Evolutionary conservation across 2,113 vertebrate genomes (phyloP).

Genomic region (Litocranius walleri): DNA sequence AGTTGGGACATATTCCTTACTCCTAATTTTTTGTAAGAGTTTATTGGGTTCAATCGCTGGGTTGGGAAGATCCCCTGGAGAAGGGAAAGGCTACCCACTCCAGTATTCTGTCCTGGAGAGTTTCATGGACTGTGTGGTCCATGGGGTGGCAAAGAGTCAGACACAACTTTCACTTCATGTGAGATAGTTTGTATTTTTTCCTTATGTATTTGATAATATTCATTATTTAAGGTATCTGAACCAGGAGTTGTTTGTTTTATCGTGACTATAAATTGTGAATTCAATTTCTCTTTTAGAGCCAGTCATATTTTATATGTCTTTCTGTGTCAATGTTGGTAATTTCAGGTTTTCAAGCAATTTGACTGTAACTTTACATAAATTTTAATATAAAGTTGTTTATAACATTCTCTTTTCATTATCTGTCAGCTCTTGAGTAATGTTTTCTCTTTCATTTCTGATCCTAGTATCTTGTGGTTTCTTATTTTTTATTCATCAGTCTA

Average conservation of each 20-base stretch:
- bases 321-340: not conserved
- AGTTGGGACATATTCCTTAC: not conserved
- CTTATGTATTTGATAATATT: not conserved
- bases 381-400: not conserved
- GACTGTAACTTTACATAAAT: not conserved
- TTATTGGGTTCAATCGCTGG: not conserved
- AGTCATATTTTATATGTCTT: not conserved
- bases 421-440: not conserved
- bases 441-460: not conserved
- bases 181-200: not conserved
- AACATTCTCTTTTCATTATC: not conserved
- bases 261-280: not conserved
- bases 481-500: not conserved
- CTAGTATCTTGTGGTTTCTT: not conserved
- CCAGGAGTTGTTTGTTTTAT: not conserved
- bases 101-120: not conserved
- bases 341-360: not conserved
- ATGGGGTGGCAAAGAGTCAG: not conserved
- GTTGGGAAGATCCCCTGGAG: not conserved
- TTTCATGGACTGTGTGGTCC: not conserved
- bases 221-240: not conserved
- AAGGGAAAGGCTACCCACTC: not conserved
- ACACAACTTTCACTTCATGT: not conserved
- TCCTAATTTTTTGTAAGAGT: not conserved
- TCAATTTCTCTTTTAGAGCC: not conserved